Percentiles rank a stretch among this genome's conserved stretches.
Conservation (phyloP, 2,797 vertebrate species). For the Mormyrops boulengeri region DNA sequence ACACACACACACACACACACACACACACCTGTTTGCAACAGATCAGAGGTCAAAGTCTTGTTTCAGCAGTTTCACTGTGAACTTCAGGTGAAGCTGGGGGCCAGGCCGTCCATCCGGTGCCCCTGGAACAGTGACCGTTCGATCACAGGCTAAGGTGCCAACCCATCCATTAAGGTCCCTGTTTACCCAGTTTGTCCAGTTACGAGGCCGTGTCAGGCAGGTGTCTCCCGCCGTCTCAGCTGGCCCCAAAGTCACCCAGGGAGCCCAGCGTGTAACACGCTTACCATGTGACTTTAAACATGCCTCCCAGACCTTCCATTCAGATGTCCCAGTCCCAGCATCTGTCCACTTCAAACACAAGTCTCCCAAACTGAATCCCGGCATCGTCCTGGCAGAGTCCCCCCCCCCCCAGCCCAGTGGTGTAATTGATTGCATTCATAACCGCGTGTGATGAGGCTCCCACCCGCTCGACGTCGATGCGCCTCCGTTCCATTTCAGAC, state of each 20-base stretch:
- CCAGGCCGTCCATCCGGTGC: neutral
- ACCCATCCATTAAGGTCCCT: neutral
- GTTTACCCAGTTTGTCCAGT: neutral
- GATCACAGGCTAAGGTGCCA: neutral
- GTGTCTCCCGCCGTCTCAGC: neutral
- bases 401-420: neutral
- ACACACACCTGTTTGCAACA: neutral
- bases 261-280: neutral
- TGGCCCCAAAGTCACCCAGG: neutral
- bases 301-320: neutral
- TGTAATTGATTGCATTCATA: conserved; percentile 14
- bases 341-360: neutral
- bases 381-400: neutral
- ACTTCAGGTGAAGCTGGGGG: neutral
- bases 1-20: too few relatives aligned
- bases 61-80: neutral
- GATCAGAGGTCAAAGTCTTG: neutral
- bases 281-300: neutral
- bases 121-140: neutral
- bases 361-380: neutral
- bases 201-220: neutral
- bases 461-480: neutral
- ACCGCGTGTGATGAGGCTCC: neutral
- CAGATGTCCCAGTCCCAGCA: neutral
- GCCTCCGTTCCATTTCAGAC: conserved; percentile 7